Base-by-base conservation (phyloP, 2,797 vertebrate species). In the Pangasius sanitwongsei region DNA sequence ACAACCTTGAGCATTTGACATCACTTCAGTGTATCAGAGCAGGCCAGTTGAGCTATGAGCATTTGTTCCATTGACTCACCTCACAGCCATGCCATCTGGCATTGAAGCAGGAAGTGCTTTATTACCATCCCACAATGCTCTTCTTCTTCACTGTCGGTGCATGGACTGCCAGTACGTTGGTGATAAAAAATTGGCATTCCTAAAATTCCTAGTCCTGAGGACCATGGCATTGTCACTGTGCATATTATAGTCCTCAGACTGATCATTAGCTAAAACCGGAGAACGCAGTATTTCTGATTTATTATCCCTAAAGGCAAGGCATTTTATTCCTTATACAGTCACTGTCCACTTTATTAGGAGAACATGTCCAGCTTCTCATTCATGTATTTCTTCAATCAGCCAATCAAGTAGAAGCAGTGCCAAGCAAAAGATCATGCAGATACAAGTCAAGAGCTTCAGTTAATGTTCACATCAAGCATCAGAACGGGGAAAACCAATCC, bases 1-100 rank as follows among this genome's bases (percentile, higher is more conserved):
- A 94, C 93, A 92, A 93, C 91, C 90, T 93, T 90, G 90, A 93
- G 90, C 55, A 15, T 88, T 92, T 91, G 88, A 92, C 92, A 94
- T 92, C 93, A 92, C 92, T 78, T 93, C 90, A 91, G 89, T 91
- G 87, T 91, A 55, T 78, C 63, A 80, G 86, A 80, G 89, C 70
- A 87, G 23, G 82, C 90, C 41, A 88, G 75, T 93, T 90, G 72
- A 87, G 83, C 81, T 81, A 55, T 31, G 88, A 91, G 91, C 89
- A 90, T 63, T 86, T 74, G 41, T 90, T 87, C 84, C 93, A 92
- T 92, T 94, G 92, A 94, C 93, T 94, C 93, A 94, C 91, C 63
- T 74, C 74, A 83, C 53, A 50, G 85, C 77, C 65, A 90, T 92
- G 92, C 92, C 93, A 94, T 92, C 91, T 93, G 91, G 93, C 92